Percentiles rank a stretch among this genome's conserved stretches.
phyloP scores from a whole-genome alignment of 2,888 invertebrate genomes.

The Drosophila koepferae region DNA sequence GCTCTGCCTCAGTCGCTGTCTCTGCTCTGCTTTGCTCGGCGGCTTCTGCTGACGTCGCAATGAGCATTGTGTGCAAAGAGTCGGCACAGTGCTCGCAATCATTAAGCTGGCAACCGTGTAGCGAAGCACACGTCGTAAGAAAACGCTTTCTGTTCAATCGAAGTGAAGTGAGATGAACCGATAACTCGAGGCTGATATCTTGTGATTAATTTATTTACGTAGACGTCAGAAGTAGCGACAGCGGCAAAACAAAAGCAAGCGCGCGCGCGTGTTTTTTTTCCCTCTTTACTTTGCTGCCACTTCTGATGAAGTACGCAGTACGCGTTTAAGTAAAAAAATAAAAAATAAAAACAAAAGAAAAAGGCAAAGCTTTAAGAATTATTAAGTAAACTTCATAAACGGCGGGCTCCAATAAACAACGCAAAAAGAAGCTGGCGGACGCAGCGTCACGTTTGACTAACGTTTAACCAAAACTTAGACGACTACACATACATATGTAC shows the following conservation, averaged over 20 bases:
- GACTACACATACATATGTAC: background rate
- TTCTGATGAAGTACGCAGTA: constrained; percentile 55
- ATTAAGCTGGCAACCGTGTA: constrained; percentile 66
- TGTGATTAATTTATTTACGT: constrained; percentile 61
- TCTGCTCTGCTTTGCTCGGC: background rate
- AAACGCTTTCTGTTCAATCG: constrained; percentile 24
- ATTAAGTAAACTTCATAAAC: constrained; percentile 37
- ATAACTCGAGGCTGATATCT: constrained; percentile 66
- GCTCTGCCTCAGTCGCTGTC: constrained; percentile 6
- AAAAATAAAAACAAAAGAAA: background rate
- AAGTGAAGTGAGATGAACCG: constrained; percentile 61
- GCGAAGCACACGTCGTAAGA: constrained; percentile 52
- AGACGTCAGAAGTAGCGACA: constrained; percentile 10
- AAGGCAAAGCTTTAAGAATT: background rate
- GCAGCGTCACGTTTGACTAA: constrained; percentile 40
- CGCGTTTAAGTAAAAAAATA: constrained; percentile 20
- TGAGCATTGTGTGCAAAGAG: constrained; percentile 64
- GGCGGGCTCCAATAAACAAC: constrained; percentile 27
- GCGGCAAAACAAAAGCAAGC: constrained; percentile 23
- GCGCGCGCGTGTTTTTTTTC: constrained; percentile 32
- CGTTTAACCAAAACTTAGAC: constrained; percentile 19
- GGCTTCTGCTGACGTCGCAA: constrained; percentile 38
- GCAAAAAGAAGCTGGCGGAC: constrained; percentile 62
- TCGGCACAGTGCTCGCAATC: constrained; percentile 53
- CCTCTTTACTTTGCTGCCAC: constrained; percentile 13